A percentile compares a stretch with the other conserved stretches of the same genome.
Conservation (phyloP, 2,888 invertebrate genomes). For the Xanthia togata region DNA sequence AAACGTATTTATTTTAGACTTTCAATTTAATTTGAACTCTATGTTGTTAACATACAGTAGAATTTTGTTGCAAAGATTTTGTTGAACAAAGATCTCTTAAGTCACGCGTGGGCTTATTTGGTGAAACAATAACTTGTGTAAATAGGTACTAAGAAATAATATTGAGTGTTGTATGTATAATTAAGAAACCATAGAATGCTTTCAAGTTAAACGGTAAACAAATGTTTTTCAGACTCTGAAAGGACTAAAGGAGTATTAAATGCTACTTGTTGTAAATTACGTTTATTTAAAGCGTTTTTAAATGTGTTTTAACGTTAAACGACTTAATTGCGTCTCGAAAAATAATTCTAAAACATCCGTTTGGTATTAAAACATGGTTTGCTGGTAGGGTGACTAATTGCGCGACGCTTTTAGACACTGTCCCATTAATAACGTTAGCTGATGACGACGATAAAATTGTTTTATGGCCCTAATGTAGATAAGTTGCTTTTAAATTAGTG, state of each 20-base stretch:
- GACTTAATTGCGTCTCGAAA: slow-evolving; percentile 75
- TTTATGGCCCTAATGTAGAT: slow-evolving; percentile 56
- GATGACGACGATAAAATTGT: slow-evolving; percentile 59
- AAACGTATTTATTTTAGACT: slow-evolving; percentile 61
- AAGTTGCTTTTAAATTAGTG: slow-evolving; percentile 53
- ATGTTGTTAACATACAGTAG: slow-evolving; percentile 26
- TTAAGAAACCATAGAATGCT: slow-evolving; percentile 69
- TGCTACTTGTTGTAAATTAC: slow-evolving; percentile 70
- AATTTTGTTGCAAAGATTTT: slow-evolving; percentile 54
- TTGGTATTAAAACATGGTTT: slow-evolving; percentile 69
- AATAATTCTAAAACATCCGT: slow-evolving; percentile 77
- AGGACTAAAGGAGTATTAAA: slow-evolving; percentile 53
- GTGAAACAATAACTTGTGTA: slow-evolving; percentile 76
- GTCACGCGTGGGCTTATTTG: slow-evolving; percentile 75
- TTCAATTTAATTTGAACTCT: slow-evolving; percentile 30
- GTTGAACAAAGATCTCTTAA: slow-evolving; percentile 58
- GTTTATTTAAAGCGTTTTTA: slow-evolving; percentile 73
- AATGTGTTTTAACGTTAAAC: slow-evolving; percentile 75
- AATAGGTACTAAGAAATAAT: slow-evolving; percentile 70
- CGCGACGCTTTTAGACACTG: slow-evolving; percentile 57
- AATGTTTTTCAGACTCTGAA: slow-evolving; percentile 56
- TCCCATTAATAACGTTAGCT: slow-evolving; percentile 54
- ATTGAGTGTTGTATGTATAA: slow-evolving; percentile 66
- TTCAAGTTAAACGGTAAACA: slow-evolving; percentile 67
- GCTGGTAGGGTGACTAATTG: slow-evolving; percentile 66